A percentile compares a stretch with the other conserved stretches of the same genome.
phyloP scores from a whole-genome alignment of 37 sponge, comb jelly and placozoan species.

The Cladorhizidae sp. region DNA sequence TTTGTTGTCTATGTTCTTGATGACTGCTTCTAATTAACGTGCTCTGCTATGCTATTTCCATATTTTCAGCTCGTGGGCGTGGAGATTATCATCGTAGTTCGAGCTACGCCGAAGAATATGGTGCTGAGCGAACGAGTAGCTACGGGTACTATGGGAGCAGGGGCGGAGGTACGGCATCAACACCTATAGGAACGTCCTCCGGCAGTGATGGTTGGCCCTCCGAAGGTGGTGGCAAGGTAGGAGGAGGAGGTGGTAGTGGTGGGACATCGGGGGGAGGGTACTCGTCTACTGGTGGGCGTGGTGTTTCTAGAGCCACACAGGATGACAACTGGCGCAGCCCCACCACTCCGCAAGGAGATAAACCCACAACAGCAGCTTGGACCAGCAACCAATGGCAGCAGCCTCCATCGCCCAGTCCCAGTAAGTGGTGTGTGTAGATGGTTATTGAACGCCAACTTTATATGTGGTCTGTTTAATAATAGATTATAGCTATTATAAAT shows the following conservation, averaged over 20 bases:
- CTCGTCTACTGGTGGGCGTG: slow-evolving; percentile 15
- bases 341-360: slow-evolving; percentile 22
- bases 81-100: slow-evolving; percentile 57
- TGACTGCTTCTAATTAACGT: no score
- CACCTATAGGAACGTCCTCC: not conserved
- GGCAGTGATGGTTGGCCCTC: not conserved
- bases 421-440: no score
- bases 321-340: slow-evolving; percentile 72
- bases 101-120: slow-evolving; percentile 26
- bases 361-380: slow-evolving; percentile 10
- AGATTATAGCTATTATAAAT: no score
- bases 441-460: no score
- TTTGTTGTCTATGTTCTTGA: no score
- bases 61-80: slow-evolving; percentile 27
- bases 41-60: not conserved
- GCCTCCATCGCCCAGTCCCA: slow-evolving; percentile 68
- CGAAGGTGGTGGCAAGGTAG: not conserved
- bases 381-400: slow-evolving; percentile 42
- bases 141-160: slow-evolving; percentile 20
- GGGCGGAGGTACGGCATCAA: slow-evolving; percentile 11
- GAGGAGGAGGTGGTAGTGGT: slow-evolving; percentile 13
- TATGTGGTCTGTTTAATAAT: no score
- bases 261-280: not conserved
- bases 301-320: slow-evolving; percentile 35
- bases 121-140: not conserved